Conservation (phyloP, 1,140 invertebrate species). For the Anastrepha obliqua region DNA sequence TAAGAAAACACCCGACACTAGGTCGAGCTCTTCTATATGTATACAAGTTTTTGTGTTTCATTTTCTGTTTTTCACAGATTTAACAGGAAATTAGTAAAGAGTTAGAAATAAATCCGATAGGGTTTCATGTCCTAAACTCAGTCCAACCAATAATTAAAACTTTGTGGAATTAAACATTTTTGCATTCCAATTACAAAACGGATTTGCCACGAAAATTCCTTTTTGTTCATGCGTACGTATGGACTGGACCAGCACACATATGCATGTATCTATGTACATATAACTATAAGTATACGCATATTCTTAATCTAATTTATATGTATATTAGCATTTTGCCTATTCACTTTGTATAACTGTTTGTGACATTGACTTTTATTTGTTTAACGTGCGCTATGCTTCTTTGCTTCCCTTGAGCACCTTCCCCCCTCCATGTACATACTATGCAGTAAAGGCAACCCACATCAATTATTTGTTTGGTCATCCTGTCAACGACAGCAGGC, state of each 20-base stretch:
- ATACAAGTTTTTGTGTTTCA: too few relatives aligned
- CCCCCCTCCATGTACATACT: neutral
- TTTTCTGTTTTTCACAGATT: too few relatives aligned
- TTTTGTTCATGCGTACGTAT: neutral
- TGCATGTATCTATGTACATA: neutral
- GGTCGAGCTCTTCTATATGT: too few relatives aligned
- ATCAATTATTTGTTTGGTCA: conserved; percentile 29
- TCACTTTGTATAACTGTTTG: neutral
- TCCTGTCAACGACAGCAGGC: conserved; percentile 28
- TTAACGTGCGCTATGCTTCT: neutral
- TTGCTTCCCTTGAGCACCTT: neutral
- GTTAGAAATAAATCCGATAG: too few relatives aligned
- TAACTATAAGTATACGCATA: neutral
- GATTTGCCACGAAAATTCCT: neutral
- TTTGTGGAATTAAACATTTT: neutral
- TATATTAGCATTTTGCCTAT: conserved; percentile 9
- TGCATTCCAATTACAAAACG: neutral
- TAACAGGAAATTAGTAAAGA: too few relatives aligned
- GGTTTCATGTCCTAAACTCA: too few relatives aligned
- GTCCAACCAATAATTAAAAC: too few relatives aligned
- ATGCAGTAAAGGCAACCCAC: neutral
- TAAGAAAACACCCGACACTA: too few relatives aligned
- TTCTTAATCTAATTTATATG: conserved; percentile 30
- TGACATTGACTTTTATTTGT: conserved; percentile 38
- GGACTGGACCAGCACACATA: neutral